These are phyloP conservation scores for Phacellophora camtschatica DNA, from an alignment of 30 jellyfish, hydroid and myxozoan species.

Conservation along the genomic window DNA sequence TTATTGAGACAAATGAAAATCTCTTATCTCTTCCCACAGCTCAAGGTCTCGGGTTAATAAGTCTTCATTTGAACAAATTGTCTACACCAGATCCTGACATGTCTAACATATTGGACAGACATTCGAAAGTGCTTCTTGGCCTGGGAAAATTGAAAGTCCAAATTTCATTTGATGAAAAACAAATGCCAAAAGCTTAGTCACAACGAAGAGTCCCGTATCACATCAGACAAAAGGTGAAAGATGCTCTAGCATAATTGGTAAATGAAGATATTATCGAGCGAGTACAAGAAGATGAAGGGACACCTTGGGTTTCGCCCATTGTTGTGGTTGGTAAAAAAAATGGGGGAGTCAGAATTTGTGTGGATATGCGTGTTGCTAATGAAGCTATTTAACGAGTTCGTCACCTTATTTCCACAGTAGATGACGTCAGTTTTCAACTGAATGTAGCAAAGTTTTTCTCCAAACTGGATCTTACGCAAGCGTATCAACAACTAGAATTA, in stretches of 20 bases:
- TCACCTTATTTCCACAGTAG: not conserved
- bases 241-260: conserved; percentile 1
- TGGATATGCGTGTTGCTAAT: conserved; percentile 3
- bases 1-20: too few relatives aligned
- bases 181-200: conserved; percentile 1
- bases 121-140: not conserved
- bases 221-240: conserved; percentile 17
- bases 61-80: not conserved
- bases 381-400: not conserved
- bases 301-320: conserved; percentile 11
- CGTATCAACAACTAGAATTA: conserved; percentile 2
- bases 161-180: not conserved
- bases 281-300: conserved; percentile 4
- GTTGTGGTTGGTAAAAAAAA: conserved; percentile 4
- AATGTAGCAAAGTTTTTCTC: not conserved
- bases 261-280: conserved; percentile 12
- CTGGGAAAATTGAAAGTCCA: conserved; percentile 2
- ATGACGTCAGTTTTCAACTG: not conserved
- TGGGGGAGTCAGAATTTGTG: conserved; percentile 10
- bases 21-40: too few relatives aligned
- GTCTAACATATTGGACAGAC: not conserved
- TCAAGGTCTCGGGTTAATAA: not conserved
- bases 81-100: not conserved
- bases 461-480: not conserved
- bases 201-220: conserved; percentile 3